Evolutionary conservation across 2,797 vertebrate genomes (phyloP).

Genomic region (Kryptolebias ocellatus): DNA sequence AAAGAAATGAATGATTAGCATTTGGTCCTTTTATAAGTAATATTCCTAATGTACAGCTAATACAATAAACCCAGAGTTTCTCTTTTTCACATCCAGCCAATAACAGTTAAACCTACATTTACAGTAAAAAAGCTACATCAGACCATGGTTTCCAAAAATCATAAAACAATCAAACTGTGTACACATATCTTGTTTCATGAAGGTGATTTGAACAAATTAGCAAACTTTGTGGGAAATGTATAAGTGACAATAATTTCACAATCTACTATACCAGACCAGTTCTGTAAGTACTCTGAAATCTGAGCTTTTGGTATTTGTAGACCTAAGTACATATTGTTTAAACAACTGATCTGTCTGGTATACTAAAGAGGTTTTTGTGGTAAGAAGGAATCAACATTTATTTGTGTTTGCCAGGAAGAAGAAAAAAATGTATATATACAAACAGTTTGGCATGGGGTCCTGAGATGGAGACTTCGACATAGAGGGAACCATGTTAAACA

Average conservation of each 20-base stretch:
- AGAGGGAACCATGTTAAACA: conserved; percentile 47
- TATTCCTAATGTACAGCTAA: conserved; percentile 64
- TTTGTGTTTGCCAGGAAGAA: conserved; percentile 34
- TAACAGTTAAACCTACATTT: conserved; percentile 33
- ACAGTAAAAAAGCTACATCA: conserved; percentile 64
- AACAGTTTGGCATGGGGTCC: conserved; percentile 31
- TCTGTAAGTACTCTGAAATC: conserved; percentile 6
- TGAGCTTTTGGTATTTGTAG: conserved; percentile 19
- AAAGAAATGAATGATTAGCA: conserved; percentile 27
- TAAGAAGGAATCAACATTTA: conserved; percentile 35
- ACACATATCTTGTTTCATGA: conserved; percentile 2
- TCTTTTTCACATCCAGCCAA: conserved; percentile 59
- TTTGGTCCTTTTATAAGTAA: conserved; percentile 43
- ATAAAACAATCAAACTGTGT: neutral
- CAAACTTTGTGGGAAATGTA: neutral
- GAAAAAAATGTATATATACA: conserved; percentile 38
- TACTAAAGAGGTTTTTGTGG: conserved; percentile 34
- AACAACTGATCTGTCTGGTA: conserved; percentile 38
- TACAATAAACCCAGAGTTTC: conserved; percentile 71
- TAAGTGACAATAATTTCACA: conserved; percentile 6
- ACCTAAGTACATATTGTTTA: conserved; percentile 22
- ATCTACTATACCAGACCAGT: neutral
- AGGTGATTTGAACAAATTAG: neutral
- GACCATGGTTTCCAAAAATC: conserved; percentile 19
- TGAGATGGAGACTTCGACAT: conserved; percentile 23